phyloP scores from a whole-genome alignment of 2,888 invertebrate genomes.

The Drosophila prolongata region DNA sequence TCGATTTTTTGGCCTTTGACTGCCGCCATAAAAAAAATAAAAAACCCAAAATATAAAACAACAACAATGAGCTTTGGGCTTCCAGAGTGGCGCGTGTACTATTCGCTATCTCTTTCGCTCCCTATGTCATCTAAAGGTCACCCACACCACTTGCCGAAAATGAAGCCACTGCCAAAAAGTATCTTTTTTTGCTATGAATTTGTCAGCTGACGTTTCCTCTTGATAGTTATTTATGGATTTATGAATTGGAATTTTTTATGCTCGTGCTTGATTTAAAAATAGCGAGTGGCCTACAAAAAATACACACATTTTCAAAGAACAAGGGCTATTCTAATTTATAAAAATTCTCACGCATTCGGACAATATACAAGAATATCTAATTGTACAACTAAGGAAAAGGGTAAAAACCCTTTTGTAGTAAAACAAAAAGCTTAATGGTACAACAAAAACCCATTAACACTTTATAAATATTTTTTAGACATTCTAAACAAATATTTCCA shows the following conservation, averaged over 20 bases:
- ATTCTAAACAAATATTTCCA: too few relatives aligned
- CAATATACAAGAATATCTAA: too few relatives aligned
- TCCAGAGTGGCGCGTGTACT: constrained; percentile 59
- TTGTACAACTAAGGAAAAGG: too few relatives aligned
- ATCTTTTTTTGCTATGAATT: constrained; percentile 19
- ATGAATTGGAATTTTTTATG: constrained; percentile 38
- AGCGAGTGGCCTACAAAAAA: constrained; percentile 15
- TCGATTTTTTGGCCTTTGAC: constrained; percentile 38
- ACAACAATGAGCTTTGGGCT: constrained; percentile 59
- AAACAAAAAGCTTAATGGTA: too few relatives aligned
- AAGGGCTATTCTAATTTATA: constrained; percentile 1
- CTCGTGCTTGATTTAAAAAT: constrained; percentile 32
- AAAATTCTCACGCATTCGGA: too few relatives aligned
- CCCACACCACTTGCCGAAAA: constrained; percentile 28
- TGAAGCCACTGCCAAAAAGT: constrained; percentile 44
- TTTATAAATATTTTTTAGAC: too few relatives aligned
- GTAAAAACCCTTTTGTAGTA: too few relatives aligned
- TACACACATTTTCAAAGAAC: neutral
- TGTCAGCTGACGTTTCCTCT: constrained; percentile 47
- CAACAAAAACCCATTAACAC: too few relatives aligned
- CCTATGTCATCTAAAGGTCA: constrained; percentile 77
- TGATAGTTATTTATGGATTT: constrained; percentile 35
- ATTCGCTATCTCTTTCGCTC: constrained; percentile 19
- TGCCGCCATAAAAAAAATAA: constrained; percentile 25
- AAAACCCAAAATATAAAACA: constrained; percentile 9